Conservation (phyloP, 2,113 vertebrate species). For the Ramphastos sulfuratus region DNA sequence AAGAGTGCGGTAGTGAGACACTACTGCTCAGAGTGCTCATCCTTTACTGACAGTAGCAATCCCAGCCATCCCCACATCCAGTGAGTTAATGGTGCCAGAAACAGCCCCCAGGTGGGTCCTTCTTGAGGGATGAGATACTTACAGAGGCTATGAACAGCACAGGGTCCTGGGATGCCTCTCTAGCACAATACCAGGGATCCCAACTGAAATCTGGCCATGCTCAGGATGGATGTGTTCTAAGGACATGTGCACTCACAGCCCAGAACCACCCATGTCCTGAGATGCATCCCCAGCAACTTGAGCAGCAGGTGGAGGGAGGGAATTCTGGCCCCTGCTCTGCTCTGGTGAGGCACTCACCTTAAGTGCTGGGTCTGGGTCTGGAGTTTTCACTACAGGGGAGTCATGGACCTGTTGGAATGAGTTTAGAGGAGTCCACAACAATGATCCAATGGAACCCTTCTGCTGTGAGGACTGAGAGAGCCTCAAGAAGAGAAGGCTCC, state of each 20-base stretch:
- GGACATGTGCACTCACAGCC: neutral
- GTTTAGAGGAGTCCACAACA: neutral
- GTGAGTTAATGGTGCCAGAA: neutral
- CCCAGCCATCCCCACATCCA: neutral
- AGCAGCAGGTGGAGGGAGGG: neutral
- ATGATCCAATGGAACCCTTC: neutral
- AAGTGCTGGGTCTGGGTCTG: neutral
- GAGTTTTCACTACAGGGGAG: neutral
- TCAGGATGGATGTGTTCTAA: neutral
- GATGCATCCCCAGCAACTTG: neutral
- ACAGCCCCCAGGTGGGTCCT: neutral
- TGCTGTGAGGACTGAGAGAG: neutral
- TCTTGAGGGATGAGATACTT: neutral
- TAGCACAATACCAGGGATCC: neutral
- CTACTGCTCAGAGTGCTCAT: neutral
- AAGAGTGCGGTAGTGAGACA: neutral
- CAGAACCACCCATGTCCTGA: neutral
- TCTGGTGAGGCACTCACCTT: no score
- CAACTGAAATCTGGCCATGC: neutral
- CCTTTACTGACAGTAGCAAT: neutral
- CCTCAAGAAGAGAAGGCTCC: neutral
- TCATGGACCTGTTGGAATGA: neutral
- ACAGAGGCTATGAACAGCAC: accelerated
- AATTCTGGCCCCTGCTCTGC: neutral
- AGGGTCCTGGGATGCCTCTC: neutral